A percentile compares a stretch with the other conserved stretches of the same genome.
phyloP scores from a whole-genome alignment of 2,888 invertebrate genomes.

The Entomobrya proxima region DNA sequence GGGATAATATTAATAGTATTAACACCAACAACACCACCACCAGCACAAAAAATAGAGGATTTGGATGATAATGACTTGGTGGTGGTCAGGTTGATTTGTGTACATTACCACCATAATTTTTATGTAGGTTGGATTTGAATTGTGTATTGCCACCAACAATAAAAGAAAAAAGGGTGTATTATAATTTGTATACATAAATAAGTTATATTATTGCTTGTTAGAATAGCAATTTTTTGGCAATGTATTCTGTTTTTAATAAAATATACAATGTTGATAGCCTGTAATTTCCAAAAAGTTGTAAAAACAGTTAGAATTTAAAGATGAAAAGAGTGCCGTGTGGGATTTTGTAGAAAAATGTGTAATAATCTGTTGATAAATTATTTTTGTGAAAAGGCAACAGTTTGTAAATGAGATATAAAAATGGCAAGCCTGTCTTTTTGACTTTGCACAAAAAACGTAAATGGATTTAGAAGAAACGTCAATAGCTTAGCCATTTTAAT shows the following conservation, averaged over 20 bases:
- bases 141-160: too few relatives aligned
- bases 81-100: background rate
- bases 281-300: background rate
- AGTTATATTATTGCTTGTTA: too few relatives aligned
- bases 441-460: background rate
- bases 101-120: too few relatives aligned
- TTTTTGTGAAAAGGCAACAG: background rate
- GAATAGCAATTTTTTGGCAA: constrained; percentile 31
- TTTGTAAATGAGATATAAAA: constrained; percentile 35
- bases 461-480: background rate
- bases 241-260: background rate
- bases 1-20: too few relatives aligned
- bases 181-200: too few relatives aligned
- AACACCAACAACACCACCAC: too few relatives aligned
- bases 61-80: background rate
- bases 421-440: too few relatives aligned
- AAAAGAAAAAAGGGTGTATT: too few relatives aligned
- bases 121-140: too few relatives aligned
- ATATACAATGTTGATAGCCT: background rate
- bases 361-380: constrained; percentile 2
- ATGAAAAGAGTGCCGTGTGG: background rate
- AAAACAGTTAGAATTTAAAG: constrained; percentile 15
- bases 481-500: background rate
- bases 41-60: background rate
- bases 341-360: background rate